phyloP scores from a whole-genome alignment of 2,888 invertebrate genomes.

The Fabriciana adippe region DNA sequence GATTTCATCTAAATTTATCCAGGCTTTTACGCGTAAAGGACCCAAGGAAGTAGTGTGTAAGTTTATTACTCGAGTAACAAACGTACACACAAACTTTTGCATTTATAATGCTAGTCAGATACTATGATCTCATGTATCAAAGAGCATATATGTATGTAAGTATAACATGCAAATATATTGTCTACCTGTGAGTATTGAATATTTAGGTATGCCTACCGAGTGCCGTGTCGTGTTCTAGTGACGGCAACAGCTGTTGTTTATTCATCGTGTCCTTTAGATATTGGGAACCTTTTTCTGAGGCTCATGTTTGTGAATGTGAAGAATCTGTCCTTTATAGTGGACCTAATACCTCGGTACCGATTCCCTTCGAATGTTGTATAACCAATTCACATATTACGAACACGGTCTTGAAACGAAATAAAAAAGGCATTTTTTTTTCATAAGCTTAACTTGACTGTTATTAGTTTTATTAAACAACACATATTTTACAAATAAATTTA shows the following conservation, averaged over 20 bases:
- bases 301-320: slow-evolving; percentile 36
- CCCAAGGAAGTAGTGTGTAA: background rate
- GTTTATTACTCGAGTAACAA: background rate
- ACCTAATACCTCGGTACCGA: slow-evolving; percentile 18
- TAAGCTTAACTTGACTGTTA: too few relatives aligned
- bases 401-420: background rate
- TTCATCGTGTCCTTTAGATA: slow-evolving; percentile 59
- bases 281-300: slow-evolving; percentile 49
- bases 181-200: slow-evolving; percentile 32
- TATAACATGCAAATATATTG: slow-evolving; percentile 32
- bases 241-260: slow-evolving; percentile 64
- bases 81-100: background rate
- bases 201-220: slow-evolving; percentile 30
- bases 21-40: too few relatives aligned
- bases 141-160: slow-evolving; percentile 16
- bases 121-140: slow-evolving; percentile 15
- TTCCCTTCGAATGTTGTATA: slow-evolving; percentile 12
- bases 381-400: slow-evolving; percentile 18
- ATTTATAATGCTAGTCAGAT: background rate
- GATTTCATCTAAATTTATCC: too few relatives aligned
- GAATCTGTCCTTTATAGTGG: slow-evolving; percentile 23
- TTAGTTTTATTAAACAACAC: too few relatives aligned
- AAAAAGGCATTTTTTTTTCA: background rate
- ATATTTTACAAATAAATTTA: too few relatives aligned
- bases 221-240: slow-evolving; percentile 22